Evolutionary conservation across 2,113 vertebrate species (phyloP).

Genomic region (Ptilonorhynchus violaceus): DNA sequence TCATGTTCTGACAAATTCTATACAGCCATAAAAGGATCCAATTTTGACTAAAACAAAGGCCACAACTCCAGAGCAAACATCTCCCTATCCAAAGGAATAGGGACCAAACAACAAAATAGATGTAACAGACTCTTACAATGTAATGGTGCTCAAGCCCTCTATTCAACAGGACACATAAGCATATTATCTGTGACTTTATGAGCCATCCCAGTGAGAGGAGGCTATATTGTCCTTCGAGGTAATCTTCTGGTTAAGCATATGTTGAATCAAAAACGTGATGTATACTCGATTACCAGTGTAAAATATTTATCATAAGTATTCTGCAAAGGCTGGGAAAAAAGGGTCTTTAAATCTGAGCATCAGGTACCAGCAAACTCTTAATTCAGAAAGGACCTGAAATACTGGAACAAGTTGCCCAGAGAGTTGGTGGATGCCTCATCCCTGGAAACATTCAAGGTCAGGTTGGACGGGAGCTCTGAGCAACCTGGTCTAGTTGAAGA

Average conservation of each 20-base stretch:
- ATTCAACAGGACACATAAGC: background rate
- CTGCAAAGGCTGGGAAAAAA: background rate
- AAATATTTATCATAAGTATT: background rate
- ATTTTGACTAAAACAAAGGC: background rate
- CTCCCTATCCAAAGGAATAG: background rate
- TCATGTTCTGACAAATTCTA: background rate
- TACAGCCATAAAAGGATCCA: background rate
- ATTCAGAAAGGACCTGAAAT: background rate
- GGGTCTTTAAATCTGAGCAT: background rate
- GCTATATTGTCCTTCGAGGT: background rate
- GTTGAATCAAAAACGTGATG: background rate
- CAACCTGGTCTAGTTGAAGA: background rate
- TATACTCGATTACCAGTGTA: fast-evolving
- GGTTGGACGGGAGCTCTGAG: background rate
- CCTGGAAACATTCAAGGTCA: background rate
- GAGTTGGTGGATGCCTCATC: background rate
- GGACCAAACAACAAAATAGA: background rate
- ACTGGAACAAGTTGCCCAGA: background rate
- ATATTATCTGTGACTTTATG: background rate
- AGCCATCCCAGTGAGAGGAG: background rate
- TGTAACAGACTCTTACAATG: background rate
- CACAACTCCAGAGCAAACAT: background rate
- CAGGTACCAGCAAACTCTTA: background rate
- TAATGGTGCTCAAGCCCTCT: background rate
- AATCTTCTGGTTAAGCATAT: background rate